Evolutionary conservation across 1,140 invertebrate species (phyloP), one percentile per base, ranked within the genome.

Genomic region (Brachionus rubens): DNA sequence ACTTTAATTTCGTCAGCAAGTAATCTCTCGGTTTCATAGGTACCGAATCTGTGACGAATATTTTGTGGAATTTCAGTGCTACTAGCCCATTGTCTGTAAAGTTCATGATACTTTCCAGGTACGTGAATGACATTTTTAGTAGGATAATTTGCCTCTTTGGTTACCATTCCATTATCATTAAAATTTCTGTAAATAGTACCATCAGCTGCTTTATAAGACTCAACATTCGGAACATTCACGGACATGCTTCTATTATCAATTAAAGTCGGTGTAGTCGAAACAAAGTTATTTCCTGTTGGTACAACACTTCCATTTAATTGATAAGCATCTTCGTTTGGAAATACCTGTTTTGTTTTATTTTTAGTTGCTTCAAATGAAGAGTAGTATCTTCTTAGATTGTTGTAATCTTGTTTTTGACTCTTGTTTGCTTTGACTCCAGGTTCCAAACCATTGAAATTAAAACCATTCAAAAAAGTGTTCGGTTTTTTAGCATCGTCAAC

Each of bases 61-160:
- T 72, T 72, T 36, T 54, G 46, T 21, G 68, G 68, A 21, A 72
- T 54, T 33, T 72, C 68, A 21, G 41, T 28, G 16, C 24, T 65
- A 5, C 28, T 16, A 19, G 33, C 28, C 68, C 46, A 50, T 30
- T 72, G 68, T 41, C 68, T 36, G n/a, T 72, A 72, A 9, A 54
- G 26, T 24, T 54, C 46, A 28, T 72, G 68, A 14, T 72, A 54
- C 12, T 50, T 48, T 9, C 68, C 68, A 12, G 68, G 68, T 40
- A 72, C 46, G 24, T 72, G 68, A 50, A 72, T 72, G 3, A 72
- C 68, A 72, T 72, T 72, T 41, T 72, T 48, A 9, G 46, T 40
- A 9, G 68, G 68, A 72, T 50, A 50, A 12, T 41, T 43, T 10
- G 40, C 36, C n/a, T 65, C 59, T 41, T 21, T 65, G 19, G 40